These are phyloP conservation scores for Rhea pennata DNA, from an alignment of 2,113 vertebrate species.

Conservation along the genomic window DNA sequence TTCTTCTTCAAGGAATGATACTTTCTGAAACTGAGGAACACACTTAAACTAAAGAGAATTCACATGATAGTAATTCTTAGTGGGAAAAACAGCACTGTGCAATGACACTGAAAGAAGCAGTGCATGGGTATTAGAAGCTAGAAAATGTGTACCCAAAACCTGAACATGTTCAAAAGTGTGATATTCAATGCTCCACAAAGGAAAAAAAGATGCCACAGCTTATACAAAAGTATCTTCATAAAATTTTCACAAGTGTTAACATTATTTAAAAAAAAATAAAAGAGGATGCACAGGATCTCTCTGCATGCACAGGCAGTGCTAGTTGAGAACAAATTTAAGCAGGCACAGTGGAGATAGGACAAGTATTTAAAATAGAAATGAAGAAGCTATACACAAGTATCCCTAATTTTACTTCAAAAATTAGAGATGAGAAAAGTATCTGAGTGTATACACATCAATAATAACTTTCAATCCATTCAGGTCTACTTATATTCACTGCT, in stretches of 20 bases:
- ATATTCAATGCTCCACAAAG: conserved; percentile 83
- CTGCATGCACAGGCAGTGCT: conserved; percentile 91
- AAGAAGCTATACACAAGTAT: conserved; percentile 76
- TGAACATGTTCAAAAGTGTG: conserved; percentile 83
- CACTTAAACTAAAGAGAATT: conserved; percentile 56
- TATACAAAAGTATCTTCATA: conserved; percentile 90
- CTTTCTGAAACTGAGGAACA: conserved; percentile 73
- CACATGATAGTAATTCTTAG: conserved; percentile 77
- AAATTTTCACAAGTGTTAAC: conserved; percentile 93
- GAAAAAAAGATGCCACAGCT: conserved; percentile 89
- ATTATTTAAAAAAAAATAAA: conserved; percentile 89
- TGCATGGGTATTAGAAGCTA: conserved; percentile 76
- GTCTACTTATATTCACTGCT: conserved; percentile 73
- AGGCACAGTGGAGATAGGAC: conserved; percentile 85
- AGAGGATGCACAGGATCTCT: conserved; percentile 91
- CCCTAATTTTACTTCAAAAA: conserved; percentile 64
- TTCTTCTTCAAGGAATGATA: conserved; percentile 72
- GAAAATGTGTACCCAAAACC: conserved; percentile 75
- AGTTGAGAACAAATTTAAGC: conserved; percentile 88
- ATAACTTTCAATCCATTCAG: conserved; percentile 68
- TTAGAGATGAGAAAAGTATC: conserved; percentile 71
- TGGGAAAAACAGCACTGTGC: conserved; percentile 71
- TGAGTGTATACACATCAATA: conserved; percentile 64
- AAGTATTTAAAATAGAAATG: conserved; percentile 69
- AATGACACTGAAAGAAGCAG: conserved; percentile 73